A percentile compares a stretch with the other conserved stretches of the same genome.
Conservation (phyloP, 2,888 invertebrate genomes). For the Troides oblongomaculatus region DNA sequence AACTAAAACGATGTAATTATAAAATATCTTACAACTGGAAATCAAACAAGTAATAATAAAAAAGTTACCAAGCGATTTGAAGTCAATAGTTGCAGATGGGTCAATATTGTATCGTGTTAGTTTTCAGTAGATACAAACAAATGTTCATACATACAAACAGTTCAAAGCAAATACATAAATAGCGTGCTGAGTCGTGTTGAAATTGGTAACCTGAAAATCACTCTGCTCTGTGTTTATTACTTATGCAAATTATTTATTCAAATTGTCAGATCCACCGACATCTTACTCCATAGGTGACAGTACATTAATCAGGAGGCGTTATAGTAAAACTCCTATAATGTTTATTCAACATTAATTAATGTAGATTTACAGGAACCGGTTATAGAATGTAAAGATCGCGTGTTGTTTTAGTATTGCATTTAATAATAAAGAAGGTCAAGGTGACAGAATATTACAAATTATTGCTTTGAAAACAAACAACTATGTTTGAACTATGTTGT, state of each 20-base stretch:
- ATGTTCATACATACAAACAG: neutral
- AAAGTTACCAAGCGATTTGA: neutral
- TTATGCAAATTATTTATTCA: conserved; percentile 9
- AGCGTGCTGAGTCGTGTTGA: neutral
- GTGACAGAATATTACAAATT: conserved; percentile 17
- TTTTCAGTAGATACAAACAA: neutral
- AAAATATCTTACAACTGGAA: neutral
- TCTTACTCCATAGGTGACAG: conserved; percentile 4
- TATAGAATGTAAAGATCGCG: conserved; percentile 25
- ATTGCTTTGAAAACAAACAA: conserved; percentile 21
- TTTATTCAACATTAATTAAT: conserved; percentile 16
- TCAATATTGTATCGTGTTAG: neutral
- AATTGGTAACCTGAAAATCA: neutral
- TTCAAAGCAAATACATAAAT: neutral
- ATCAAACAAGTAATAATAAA: neutral
- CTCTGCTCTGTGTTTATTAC: neutral
- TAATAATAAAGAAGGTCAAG: conserved; percentile 28
- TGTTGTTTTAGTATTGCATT: conserved; percentile 28
- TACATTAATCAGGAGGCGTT: conserved; percentile 2
- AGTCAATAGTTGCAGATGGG: neutral
- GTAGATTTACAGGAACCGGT: conserved; percentile 12
- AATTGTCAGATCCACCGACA: conserved; percentile 6
- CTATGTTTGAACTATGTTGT: neutral
- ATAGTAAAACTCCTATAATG: conserved; percentile 8
- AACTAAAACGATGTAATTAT: neutral